These are phyloP conservation scores for Latrodectus elegans DNA, from an alignment of 2,888 invertebrate species.

Conservation along the genomic window DNA sequence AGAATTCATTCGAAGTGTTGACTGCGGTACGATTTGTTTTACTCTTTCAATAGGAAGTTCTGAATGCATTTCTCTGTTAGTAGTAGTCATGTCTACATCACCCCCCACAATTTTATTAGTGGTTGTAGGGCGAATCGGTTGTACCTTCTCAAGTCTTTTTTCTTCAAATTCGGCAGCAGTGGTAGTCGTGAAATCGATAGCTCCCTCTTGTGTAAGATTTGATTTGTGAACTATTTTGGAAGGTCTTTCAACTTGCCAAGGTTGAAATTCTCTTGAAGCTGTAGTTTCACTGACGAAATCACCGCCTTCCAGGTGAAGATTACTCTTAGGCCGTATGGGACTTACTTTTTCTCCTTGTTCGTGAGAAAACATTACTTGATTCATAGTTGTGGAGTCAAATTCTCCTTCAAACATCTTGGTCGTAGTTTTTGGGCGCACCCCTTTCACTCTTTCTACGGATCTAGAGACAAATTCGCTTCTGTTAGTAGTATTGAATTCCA, in stretches of 20 bases:
- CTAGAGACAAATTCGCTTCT: conserved; percentile 52
- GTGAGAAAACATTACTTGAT: conserved; percentile 55
- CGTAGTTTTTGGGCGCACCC: conserved; percentile 44
- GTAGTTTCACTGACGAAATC: conserved; percentile 50
- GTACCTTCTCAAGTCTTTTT: conserved; percentile 48
- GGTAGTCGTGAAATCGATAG: conserved; percentile 63
- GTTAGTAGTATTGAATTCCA: conserved; percentile 69
- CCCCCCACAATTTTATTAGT: conserved; percentile 31
- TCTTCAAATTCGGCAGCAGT: conserved; percentile 49
- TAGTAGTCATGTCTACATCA: conserved; percentile 20
- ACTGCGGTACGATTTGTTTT: conserved; percentile 45
- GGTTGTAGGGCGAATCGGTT: conserved; percentile 45
- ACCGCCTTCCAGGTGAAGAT: conserved; percentile 55
- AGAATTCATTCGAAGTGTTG: conserved; percentile 47
- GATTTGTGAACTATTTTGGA: conserved; percentile 51
- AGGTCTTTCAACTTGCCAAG: conserved; percentile 51
- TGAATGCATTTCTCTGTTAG: conserved; percentile 55
- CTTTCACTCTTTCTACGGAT: conserved; percentile 37
- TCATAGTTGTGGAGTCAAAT: conserved; percentile 62
- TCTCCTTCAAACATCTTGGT: conserved; percentile 57
- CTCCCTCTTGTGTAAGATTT: conserved; percentile 68
- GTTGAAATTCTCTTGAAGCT: conserved; percentile 46
- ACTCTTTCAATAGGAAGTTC: conserved; percentile 36
- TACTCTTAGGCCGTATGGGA: conserved; percentile 54
- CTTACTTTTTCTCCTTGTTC: conserved; percentile 42